Conservation (phyloP, 2,888 invertebrate genomes). For the Ectropis crepuscularia region DNA sequence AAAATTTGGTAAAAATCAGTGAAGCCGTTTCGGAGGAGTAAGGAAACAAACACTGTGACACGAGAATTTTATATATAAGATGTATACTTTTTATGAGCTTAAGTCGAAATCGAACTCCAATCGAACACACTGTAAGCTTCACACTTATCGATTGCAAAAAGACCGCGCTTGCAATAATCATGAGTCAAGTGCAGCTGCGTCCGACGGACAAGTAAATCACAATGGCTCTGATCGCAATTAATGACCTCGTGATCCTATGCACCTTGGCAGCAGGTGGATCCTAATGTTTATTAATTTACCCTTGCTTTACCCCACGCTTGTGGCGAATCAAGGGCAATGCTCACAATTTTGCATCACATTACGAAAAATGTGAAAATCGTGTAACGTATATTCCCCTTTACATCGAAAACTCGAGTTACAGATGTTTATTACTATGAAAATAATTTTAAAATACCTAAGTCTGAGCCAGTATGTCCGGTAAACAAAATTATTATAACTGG, state of each 20-base stretch:
- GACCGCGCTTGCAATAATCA: slow-evolving; percentile 52
- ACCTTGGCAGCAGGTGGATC: slow-evolving; percentile 41
- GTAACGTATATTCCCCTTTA: not conserved
- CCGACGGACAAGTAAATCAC: slow-evolving; percentile 75
- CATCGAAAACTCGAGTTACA: no score
- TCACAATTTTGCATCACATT: slow-evolving; percentile 6
- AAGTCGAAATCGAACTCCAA: slow-evolving; percentile 10
- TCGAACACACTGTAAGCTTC: slow-evolving; percentile 32
- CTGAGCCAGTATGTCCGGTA: no score
- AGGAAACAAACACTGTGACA: no score
- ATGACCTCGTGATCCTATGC: slow-evolving; percentile 58
- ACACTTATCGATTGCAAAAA: slow-evolving; percentile 36
- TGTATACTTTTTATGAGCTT: not conserved
- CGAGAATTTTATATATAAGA: no score
- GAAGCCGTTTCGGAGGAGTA: no score
- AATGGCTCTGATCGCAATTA: slow-evolving; percentile 67
- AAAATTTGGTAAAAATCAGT: no score
- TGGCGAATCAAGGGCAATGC: slow-evolving; percentile 23
- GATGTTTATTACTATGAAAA: no score
- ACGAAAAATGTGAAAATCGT: no score
- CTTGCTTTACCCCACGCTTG: slow-evolving; percentile 43
- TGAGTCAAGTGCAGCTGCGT: slow-evolving; percentile 79
- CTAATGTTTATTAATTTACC: slow-evolving; percentile 46
- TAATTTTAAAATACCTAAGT: no score
- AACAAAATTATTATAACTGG: no score